phyloP scores from a whole-genome alignment of 2,888 invertebrate genomes.

The Epicampocera succincta region DNA sequence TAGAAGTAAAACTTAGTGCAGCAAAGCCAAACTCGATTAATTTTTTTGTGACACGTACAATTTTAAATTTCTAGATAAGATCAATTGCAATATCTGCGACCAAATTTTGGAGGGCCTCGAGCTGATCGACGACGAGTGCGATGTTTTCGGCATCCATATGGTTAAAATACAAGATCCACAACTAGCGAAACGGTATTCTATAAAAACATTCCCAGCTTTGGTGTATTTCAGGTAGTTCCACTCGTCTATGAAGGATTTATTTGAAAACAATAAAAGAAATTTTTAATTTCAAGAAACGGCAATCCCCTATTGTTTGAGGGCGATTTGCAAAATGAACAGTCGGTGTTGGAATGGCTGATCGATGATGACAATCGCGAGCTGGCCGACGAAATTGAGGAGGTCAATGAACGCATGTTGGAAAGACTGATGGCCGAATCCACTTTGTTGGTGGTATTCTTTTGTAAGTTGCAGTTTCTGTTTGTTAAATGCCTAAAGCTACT shows the following conservation, averaged over 20 bases:
- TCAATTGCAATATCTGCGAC: constrained; percentile 95
- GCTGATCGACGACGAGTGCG: constrained; percentile 94
- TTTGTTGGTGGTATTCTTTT: constrained; percentile 94
- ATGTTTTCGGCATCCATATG: constrained; percentile 95
- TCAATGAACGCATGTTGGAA: constrained; percentile 94
- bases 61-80: constrained; percentile 85
- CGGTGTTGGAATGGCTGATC: constrained; percentile 94
- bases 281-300: constrained; percentile 86
- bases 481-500: background rate
- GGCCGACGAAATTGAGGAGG: constrained; percentile 96
- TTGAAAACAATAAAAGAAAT: background rate
- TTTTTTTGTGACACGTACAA: background rate
- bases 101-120: constrained; percentile 93
- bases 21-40: background rate
- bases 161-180: constrained; percentile 96
- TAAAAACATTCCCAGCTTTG: constrained; percentile 95
- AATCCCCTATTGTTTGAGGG: constrained; percentile 95
- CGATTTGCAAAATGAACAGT: constrained; percentile 94
- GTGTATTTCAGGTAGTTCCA: constrained; percentile 90
- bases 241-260: background rate
- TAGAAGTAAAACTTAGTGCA: constrained; percentile 5
- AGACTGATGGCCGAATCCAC: constrained; percentile 92
- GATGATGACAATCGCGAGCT: constrained; percentile 96
- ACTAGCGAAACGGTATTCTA: constrained; percentile 94
- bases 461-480: constrained; percentile 84